Percentiles rank a stretch among this genome's conserved stretches.
phyloP scores from a whole-genome alignment of 2,113 vertebrate species.

The Choloepus hoffmanni region DNA sequence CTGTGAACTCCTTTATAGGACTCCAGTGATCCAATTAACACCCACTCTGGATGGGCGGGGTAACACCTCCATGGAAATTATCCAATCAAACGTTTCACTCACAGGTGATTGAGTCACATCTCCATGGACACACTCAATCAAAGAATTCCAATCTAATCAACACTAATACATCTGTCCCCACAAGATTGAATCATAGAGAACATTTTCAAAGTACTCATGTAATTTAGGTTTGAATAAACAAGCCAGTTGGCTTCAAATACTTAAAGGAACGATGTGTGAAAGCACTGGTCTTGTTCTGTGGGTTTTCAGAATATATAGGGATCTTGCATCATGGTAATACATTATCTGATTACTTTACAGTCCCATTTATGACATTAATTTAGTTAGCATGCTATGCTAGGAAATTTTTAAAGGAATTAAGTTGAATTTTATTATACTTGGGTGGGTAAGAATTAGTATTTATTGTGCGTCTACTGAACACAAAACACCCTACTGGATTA shows the following conservation, averaged over 20 bases:
- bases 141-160: too few species aligned
- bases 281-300: fast-evolving
- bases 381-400: background rate
- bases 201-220: background rate
- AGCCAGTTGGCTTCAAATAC: background rate
- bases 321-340: background rate
- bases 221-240: background rate
- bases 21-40: too few species aligned
- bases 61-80: too few species aligned
- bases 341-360: background rate
- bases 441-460: background rate
- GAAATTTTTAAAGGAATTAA: background rate
- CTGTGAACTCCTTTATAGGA: too few species aligned
- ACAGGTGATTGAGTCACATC: too few species aligned
- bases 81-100: too few species aligned
- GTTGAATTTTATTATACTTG: background rate
- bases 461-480: background rate
- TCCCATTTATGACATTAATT: background rate
- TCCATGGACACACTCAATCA: too few species aligned
- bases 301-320: background rate
- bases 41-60: too few species aligned
- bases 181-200: background rate
- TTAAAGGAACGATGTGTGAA: background rate
- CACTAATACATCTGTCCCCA: too few species aligned
- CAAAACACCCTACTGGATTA: background rate